Evolutionary conservation across 2,797 vertebrate genomes (phyloP), one percentile per base, ranked within the genome.

Genomic region (Eupleurogrammus muticus): DNA sequence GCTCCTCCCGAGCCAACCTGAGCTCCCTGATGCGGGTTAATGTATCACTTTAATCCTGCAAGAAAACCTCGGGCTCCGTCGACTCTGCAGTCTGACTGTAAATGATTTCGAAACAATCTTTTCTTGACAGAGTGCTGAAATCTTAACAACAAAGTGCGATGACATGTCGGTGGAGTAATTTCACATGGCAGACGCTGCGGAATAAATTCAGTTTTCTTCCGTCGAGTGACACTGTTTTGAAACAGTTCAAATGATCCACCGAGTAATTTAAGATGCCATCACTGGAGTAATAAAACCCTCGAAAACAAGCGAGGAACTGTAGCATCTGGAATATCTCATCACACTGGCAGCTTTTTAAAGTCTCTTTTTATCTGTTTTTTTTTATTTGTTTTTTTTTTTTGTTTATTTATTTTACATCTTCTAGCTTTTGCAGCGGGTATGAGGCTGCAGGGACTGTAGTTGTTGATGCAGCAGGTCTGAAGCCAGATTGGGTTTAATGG

Each of bases 401-500:
- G 13, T 16, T 42, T 42, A 1, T 17, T 17, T 44, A 2, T n/a
- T 44, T 44, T n/a, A n/a, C n/a, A n/a, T n/a, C 16, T 44, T 44
- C 16, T 44, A 17, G 16, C 40, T 24, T 78, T 77, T 70, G 67
- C 44, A 2, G 46, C 7, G 52, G 60, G 36, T 63, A 23, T 64
- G 44, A 63, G 47, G 51, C 54, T 5, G 65, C 24, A 36, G 51
- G 36, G 62, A 20, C 17, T 24, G 47, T 53, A 53, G 64, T 35
- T 66, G 68, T 70, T 66, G 75, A 70, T 68, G 84, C 34, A 2
- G 60, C 13, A 21, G 34, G 60, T 80, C 73, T 59, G 66, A 68
- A 79, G 69, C 64, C 86, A 87, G 78, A 82, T 71, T 70, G 71
- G 59, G 55, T 84, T 84, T 87, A 83, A 88, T 81, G 71, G 75